These are phyloP conservation scores for Sciurus carolinensis DNA, from an alignment of 2,797 vertebrate genomes.

Conservation along the genomic window DNA sequence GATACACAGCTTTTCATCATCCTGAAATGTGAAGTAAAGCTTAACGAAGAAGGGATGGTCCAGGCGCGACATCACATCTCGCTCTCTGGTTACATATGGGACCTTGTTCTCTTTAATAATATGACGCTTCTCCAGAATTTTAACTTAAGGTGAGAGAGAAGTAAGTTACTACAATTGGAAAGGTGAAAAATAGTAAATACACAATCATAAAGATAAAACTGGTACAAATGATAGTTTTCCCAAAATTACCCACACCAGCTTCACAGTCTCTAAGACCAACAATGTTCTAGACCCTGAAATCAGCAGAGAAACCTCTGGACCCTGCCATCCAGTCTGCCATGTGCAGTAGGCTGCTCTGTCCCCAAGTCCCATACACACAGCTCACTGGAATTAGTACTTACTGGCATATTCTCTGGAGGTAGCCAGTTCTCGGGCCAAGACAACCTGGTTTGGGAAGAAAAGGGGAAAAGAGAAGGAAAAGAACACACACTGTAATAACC, in stretches of 20 bases:
- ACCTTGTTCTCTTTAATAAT: constrained; percentile 99
- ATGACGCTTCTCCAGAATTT: constrained; percentile 99
- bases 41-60: constrained; percentile 99
- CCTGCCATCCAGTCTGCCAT: background rate
- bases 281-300: background rate
- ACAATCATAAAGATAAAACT: constrained; percentile 53
- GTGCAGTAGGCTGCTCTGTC: background rate
- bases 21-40: constrained; percentile 99
- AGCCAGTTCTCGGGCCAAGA: constrained; percentile 96
- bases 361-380: background rate
- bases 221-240: constrained; percentile 21
- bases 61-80: constrained; percentile 98
- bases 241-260: constrained; percentile 38
- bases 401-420: constrained; percentile 99
- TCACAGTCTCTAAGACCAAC: background rate
- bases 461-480: constrained; percentile 57
- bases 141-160: constrained; percentile 92
- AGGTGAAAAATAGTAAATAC: constrained; percentile 36
- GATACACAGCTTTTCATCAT: constrained; percentile 99
- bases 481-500: constrained; percentile 73
- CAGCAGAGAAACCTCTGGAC: background rate
- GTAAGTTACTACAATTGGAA: constrained; percentile 56
- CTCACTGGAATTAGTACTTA: constrained; percentile 89
- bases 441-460: constrained; percentile 92
- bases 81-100: constrained; percentile 98